Evolutionary conservation across 1,140 invertebrate species (phyloP).

Genomic region (Achatina immaculata): DNA sequence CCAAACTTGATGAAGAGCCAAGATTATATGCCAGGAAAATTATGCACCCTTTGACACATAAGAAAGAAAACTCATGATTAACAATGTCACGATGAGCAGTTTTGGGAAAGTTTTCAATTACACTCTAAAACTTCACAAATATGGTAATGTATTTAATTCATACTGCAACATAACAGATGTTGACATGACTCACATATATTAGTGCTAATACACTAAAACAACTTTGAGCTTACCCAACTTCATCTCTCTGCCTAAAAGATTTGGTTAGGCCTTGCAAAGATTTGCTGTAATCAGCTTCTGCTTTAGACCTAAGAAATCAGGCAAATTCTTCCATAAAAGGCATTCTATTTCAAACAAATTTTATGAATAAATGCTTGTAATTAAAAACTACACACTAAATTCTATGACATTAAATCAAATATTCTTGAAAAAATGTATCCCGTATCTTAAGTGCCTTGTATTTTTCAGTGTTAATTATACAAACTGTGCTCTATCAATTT

Average conservation of each 20-base stretch:
- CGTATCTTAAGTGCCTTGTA: too few species aligned
- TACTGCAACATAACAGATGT: not conserved
- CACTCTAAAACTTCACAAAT: too few species aligned
- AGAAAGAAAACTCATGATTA: too few species aligned
- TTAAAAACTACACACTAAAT: not conserved
- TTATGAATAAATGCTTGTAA: not conserved
- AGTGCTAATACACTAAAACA: not conserved
- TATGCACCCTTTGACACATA: too few species aligned
- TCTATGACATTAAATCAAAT: not conserved
- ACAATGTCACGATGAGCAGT: too few species aligned
- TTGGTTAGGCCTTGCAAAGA: not conserved
- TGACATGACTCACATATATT: not conserved
- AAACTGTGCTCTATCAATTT: too few species aligned
- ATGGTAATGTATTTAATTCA: too few species aligned
- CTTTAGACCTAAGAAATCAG: not conserved
- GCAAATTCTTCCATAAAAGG: not conserved
- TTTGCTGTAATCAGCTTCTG: constrained; percentile 10
- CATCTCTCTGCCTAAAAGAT: constrained; percentile 12
- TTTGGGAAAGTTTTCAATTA: too few species aligned
- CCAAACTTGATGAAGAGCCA: too few species aligned
- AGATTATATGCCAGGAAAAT: too few species aligned
- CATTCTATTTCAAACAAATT: not conserved
- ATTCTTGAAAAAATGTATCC: not conserved
- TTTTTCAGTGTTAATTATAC: too few species aligned
- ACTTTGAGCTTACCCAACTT: constrained; percentile 1